Evolutionary conservation across 2,888 invertebrate genomes (phyloP).

Genomic region (Drosophila emarginata): DNA sequence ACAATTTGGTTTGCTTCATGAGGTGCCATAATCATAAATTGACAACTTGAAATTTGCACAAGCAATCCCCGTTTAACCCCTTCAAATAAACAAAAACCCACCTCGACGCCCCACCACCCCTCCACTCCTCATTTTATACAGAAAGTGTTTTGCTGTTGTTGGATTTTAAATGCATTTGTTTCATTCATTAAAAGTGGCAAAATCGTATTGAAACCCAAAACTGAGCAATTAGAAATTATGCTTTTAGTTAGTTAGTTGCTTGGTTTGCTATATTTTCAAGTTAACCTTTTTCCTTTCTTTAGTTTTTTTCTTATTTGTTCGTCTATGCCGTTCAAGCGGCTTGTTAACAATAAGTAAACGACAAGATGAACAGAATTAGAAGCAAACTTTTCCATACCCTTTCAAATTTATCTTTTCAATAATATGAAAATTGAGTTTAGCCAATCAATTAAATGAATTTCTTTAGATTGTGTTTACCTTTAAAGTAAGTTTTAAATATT

Average conservation of each 20-base stretch:
- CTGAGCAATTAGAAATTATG: conserved; percentile 32
- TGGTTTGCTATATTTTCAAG: conserved; percentile 58
- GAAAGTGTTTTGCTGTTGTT: conserved; percentile 24
- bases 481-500: too few species aligned
- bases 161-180: conserved; percentile 66
- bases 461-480: too few species aligned
- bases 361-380: background rate
- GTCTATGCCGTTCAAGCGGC: conserved; percentile 60
- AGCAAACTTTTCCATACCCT: background rate
- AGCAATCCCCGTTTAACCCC: conserved; percentile 23
- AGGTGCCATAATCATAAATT: conserved; percentile 79
- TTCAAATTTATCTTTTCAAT: too few species aligned
- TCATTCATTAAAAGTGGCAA: conserved; percentile 66
- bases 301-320: background rate
- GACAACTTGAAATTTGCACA: conserved; percentile 77
- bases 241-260: conserved; percentile 37
- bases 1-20: conserved; percentile 56
- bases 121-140: conserved; percentile 57
- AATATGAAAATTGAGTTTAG: too few species aligned
- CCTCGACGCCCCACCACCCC: background rate
- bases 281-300: conserved; percentile 23
- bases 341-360: conserved; percentile 59
- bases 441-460: too few species aligned
- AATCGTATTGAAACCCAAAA: conserved; percentile 45
- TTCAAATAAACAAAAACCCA: background rate